Evolutionary conservation across 2,797 vertebrate species (phyloP).

Genomic region (Falco novaeseelandiae): DNA sequence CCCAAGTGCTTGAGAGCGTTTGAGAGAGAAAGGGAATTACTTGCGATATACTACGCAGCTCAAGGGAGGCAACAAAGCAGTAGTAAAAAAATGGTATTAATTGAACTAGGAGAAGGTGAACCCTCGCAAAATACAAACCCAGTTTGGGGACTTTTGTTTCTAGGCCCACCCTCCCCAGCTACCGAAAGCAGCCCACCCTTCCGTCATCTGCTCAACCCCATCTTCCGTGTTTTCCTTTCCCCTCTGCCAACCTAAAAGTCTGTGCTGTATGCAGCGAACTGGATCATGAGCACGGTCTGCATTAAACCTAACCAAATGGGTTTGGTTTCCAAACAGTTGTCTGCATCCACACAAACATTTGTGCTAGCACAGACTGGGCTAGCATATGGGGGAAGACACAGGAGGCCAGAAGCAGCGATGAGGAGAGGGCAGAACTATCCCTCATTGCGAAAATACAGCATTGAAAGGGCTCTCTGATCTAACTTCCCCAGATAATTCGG

Average conservation of each 20-base stretch:
- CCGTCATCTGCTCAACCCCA: neutral
- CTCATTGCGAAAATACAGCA: rapidly evolving
- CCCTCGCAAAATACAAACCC: neutral
- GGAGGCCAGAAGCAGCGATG: neutral
- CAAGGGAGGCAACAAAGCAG: neutral
- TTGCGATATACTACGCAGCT: neutral
- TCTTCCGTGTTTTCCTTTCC: neutral
- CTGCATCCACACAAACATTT: neutral
- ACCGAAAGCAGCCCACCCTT: neutral
- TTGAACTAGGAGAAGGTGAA: neutral
- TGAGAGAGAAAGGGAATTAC: neutral
- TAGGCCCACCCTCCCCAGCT: neutral
- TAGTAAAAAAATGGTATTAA: neutral
- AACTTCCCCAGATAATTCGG: too few relatives aligned
- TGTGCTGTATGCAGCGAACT: neutral
- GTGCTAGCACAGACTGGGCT: neutral
- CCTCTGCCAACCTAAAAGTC: neutral
- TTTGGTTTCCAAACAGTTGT: neutral
- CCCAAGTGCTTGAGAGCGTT: neutral
- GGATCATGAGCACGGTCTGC: neutral
- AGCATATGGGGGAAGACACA: neutral
- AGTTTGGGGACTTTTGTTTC: neutral
- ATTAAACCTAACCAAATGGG: neutral
- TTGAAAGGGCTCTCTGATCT: neutral
- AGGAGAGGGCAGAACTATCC: neutral